Evolutionary conservation across 1,140 invertebrate species (phyloP).

Genomic region (Tetraneura akinire): DNA sequence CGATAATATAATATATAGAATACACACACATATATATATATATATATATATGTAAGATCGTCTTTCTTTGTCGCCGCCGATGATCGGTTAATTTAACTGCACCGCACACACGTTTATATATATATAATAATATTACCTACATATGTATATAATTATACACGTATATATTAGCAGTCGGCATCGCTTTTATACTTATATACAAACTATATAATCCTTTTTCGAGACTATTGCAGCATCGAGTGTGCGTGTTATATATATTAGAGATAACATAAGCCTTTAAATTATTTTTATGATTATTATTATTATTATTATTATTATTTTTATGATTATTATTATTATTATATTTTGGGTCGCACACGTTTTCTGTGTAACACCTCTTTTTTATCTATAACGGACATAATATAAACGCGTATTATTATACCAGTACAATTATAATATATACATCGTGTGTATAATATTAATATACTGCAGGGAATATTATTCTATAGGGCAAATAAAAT

Average conservation of each 20-base stretch:
- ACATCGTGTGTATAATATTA: no score
- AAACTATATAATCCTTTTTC: neutral
- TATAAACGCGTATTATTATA: no score
- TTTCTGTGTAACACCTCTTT: constrained; percentile 20
- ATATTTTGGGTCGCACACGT: constrained; percentile 17
- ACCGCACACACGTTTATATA: neutral
- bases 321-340: neutral
- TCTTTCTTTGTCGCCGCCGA: neutral
- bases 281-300: no score
- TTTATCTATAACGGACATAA: neutral
- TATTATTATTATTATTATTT: no score
- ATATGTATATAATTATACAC: neutral
- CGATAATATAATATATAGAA: neutral
- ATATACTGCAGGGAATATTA: no score
- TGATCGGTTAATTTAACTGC: constrained; percentile 47
- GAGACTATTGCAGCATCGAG: neutral
- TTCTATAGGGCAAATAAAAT: no score
- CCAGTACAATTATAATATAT: no score
- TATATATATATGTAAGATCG: no score
- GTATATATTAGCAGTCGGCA: constrained; percentile 13
- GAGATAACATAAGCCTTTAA: no score
- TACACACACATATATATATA: no score
- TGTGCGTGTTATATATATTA: neutral
- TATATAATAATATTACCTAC: no score
- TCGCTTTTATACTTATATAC: no score